Evolutionary conservation across 2,113 vertebrate genomes (phyloP).

Genomic region (Heloderma charlesbogerti): DNA sequence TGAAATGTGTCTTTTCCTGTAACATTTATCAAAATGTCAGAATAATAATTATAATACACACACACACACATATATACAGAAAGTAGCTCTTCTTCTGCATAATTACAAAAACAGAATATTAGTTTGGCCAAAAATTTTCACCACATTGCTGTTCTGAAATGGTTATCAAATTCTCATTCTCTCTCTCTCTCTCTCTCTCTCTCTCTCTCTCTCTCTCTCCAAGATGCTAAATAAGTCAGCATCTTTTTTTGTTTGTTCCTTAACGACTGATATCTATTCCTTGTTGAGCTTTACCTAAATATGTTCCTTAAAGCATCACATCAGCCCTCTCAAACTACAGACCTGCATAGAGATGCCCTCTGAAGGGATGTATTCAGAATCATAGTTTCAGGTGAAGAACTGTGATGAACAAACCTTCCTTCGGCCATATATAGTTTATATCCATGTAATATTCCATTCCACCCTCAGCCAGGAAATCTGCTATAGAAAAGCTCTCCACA

Average conservation of each 20-base stretch:
- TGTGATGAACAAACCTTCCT: neutral
- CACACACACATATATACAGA: neutral
- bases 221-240: constrained; percentile 20
- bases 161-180: neutral
- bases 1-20: constrained; percentile 4
- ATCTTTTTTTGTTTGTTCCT: neutral
- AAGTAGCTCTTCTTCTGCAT: constrained; percentile 8
- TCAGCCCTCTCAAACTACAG: neutral
- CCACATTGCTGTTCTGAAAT: neutral
- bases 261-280: neutral
- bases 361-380: neutral
- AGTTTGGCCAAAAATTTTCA: neutral
- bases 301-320: neutral
- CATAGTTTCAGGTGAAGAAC: neutral
- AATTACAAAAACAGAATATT: neutral
- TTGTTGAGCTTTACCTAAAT: neutral
- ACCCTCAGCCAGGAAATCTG: neutral
- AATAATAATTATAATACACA: neutral
- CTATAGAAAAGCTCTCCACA: neutral
- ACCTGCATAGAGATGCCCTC: neutral
- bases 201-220: neutral
- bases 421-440: neutral
- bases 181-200: neutral
- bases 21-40: constrained; percentile 24
- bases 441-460: neutral